Evolutionary conservation across 2,888 invertebrate genomes (phyloP).

Genomic region (Ashinkailepas kermadecensis): DNA sequence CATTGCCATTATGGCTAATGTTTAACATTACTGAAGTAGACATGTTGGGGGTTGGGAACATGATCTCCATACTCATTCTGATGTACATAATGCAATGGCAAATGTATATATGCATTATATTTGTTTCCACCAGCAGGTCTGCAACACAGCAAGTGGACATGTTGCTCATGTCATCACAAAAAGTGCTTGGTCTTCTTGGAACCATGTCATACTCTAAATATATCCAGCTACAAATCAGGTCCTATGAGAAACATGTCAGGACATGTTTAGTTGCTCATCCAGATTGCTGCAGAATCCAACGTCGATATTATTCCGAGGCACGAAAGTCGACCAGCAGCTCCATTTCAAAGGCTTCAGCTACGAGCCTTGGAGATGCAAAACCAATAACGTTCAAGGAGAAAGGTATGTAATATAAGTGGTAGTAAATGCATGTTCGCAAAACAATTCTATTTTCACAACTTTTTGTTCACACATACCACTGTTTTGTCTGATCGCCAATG

Average conservation of each 20-base stretch:
- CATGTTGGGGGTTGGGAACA: no score
- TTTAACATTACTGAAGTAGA: no score
- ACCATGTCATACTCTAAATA: not conserved
- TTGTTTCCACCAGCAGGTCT: no score
- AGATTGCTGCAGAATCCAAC: not conserved
- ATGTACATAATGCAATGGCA: no score
- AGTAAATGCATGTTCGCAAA: no score
- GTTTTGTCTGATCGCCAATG: no score
- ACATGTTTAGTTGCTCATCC: not conserved
- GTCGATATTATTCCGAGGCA: not conserved
- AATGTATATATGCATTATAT: no score
- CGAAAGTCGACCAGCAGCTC: not conserved
- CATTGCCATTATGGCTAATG: no score
- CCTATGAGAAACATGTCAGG: not conserved
- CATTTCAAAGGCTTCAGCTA: not conserved
- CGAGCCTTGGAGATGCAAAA: not conserved
- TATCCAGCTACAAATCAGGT: not conserved
- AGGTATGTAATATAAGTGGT: not conserved
- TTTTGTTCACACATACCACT: no score
- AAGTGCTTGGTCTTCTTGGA: not conserved
- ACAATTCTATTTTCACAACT: no score
- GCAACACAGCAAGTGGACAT: not conserved
- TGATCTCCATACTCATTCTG: no score
- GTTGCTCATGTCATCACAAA: not conserved
- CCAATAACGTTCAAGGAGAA: constrained; percentile 9